Percentiles rank a stretch among this genome's conserved stretches.
Conservation (phyloP, 2,888 invertebrate species). For the Drosophila birchii region DNA sequence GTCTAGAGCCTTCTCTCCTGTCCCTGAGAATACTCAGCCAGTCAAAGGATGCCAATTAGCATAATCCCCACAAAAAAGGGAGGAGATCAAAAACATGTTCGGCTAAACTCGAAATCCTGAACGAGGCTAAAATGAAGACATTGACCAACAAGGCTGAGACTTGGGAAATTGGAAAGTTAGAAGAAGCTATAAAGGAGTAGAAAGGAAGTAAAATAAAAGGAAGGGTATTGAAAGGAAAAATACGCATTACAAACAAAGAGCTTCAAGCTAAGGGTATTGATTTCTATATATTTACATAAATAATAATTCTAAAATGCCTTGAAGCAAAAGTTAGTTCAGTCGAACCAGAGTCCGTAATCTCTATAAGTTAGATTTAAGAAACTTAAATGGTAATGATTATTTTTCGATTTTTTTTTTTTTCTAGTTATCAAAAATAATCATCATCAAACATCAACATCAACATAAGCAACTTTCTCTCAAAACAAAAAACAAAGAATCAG, state of each 20-base stretch:
- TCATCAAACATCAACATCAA: too few species aligned
- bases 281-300: background rate
- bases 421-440: too few species aligned
- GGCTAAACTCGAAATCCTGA: background rate
- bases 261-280: background rate
- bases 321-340: background rate
- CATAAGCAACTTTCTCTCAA: too few species aligned
- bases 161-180: background rate
- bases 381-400: too few species aligned
- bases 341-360: too few species aligned
- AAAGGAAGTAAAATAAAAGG: too few species aligned
- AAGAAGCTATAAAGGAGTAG: background rate
- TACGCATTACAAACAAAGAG: background rate
- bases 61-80: slow-evolving; percentile 17
- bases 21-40: background rate
- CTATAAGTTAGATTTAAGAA: too few species aligned
- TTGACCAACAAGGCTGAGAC: background rate
- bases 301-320: background rate
- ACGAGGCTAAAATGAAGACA: background rate
- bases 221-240: background rate
- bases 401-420: too few species aligned
- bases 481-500: too few species aligned
- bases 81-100: background rate
- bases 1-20: background rate
- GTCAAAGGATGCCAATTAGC: slow-evolving; percentile 33